Conservation (phyloP, 2,888 invertebrate genomes). For the Eulithis testata region DNA sequence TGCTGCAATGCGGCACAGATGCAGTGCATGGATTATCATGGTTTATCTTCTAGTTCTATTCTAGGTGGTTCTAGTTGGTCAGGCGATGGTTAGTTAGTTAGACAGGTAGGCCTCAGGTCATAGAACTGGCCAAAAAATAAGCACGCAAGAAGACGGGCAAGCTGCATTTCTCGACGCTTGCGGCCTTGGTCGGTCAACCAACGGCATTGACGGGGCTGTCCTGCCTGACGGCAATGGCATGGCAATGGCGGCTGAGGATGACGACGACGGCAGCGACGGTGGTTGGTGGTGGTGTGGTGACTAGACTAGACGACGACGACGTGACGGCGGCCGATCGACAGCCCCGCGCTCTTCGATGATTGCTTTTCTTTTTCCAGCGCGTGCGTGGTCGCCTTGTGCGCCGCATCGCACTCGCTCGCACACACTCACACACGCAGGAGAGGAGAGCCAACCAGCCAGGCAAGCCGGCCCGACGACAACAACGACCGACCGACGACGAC, state of each 20-base stretch:
- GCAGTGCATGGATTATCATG: constrained; percentile 28
- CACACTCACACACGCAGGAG: not conserved
- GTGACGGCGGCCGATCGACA: constrained; percentile 39
- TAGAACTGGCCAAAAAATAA: too few species aligned
- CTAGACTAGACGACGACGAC: constrained; percentile 57
- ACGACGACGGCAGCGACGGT: too few species aligned
- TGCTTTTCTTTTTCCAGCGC: not conserved
- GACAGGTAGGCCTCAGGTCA: too few species aligned
- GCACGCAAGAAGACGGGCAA: too few species aligned
- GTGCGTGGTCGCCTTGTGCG: not conserved
- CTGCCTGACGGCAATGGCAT: too few species aligned
- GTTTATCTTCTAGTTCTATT: constrained; percentile 1
- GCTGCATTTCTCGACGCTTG: too few species aligned
- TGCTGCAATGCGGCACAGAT: constrained; percentile 42
- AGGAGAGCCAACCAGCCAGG: constrained; percentile 33
- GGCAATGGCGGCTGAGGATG: too few species aligned
- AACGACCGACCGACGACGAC: not conserved
- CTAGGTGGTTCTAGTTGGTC: not conserved
- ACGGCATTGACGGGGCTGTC: too few species aligned
- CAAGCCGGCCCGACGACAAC: too few species aligned
- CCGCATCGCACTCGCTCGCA: not conserved
- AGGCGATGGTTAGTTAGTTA: not conserved
- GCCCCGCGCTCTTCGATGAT: constrained; percentile 30
- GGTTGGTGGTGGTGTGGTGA: too few species aligned
- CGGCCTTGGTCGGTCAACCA: too few species aligned